A percentile compares a stretch with the other conserved stretches of the same genome.
These are phyloP conservation scores for Calliopum simillimum DNA, from an alignment of 2,888 invertebrate species.

Conservation along the genomic window DNA sequence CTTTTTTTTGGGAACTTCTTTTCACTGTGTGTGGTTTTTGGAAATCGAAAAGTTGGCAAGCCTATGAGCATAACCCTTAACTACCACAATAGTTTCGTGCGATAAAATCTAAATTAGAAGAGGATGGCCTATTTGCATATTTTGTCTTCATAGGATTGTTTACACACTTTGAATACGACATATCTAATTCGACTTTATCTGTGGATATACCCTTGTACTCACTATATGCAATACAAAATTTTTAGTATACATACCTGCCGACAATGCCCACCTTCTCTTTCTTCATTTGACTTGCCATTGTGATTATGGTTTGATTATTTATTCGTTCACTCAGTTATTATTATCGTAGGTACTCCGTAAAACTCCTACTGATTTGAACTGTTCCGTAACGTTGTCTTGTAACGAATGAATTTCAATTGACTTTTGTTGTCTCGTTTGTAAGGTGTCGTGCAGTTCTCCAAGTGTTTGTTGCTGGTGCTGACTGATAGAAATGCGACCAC, in stretches of 20 bases:
- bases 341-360: not conserved
- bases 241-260: conserved; percentile 72
- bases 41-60: no score
- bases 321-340: not conserved
- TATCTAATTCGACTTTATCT: not conserved
- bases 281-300: conserved; percentile 62
- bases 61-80: no score
- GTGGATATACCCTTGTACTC: no score
- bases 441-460: no score
- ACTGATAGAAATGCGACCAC: not conserved
- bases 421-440: not conserved
- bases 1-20: no score
- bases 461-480: not conserved
- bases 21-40: no score
- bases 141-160: no score
- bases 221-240: no score
- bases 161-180: not conserved
- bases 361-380: not conserved
- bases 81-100: no score
- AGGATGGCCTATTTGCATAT: no score
- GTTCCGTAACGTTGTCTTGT: not conserved
- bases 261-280: conserved; percentile 80
- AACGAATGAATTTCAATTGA: conserved; percentile 17
- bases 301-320: conserved; percentile 4
- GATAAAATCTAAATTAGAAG: no score